Evolutionary conservation across 2,888 invertebrate species (phyloP), one percentile per base, ranked within the genome.

Genomic region (Meteorus colon): DNA sequence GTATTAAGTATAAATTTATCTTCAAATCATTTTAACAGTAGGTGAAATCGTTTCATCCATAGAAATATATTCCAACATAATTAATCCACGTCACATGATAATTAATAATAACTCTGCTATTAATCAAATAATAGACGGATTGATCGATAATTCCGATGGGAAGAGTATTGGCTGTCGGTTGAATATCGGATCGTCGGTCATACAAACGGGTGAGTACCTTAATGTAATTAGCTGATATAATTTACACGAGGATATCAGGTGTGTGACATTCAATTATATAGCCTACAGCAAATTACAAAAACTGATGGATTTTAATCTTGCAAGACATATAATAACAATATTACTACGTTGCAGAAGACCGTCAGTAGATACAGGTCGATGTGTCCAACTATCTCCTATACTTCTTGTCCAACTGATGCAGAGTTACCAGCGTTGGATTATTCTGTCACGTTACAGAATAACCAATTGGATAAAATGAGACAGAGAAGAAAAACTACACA

Each of bases 131-230:
- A 55, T 55, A 24, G 1, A 55, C 55, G 8, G 19, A 69, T 69
- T 55, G 69, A 67, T 45, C 67, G 67, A 55, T 31, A 69, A 31
- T 55, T 48, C 19, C 24, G 29, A 69, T 69, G 41, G 69, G 16
- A 55, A 24, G 24, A 0, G 69, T 12, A 37, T 12, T 41, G 66
- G 37, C 37, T 67, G 45, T 67, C 6, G 48, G 48, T n/a, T 55
- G 55, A 55, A 55, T 55, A 55, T 55, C 8, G 55, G n/a, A 55
- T 55, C 12, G 48, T 67, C 67, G 67, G 67, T 67, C 48, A 67
- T 55, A 34, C 45, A 67, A 29, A 29, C n/a, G 31, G 29, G 31
- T 31, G 24, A 45, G 48, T 41, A 41, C 37, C 1, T 45, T 29
- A 67, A 55, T 55, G n/a, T 69, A 34, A 69, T 69, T 69, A 55